Evolutionary conservation across 2,888 invertebrate genomes (phyloP).

Genomic region (Acrocyrtus sp.): DNA sequence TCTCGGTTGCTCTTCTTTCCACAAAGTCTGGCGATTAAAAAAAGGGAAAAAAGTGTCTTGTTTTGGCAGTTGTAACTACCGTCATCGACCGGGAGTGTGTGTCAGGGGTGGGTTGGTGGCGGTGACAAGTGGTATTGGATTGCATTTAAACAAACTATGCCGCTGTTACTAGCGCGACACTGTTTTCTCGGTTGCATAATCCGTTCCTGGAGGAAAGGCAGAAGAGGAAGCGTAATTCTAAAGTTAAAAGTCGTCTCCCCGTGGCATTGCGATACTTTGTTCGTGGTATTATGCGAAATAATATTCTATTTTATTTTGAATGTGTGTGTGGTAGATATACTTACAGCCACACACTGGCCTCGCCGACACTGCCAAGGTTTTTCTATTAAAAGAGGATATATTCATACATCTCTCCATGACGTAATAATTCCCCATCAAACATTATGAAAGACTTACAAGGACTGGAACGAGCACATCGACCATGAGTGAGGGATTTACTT

Average conservation of each 20-base stretch:
- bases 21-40: conserved; percentile 2
- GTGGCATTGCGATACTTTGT: too few species aligned
- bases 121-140: conserved; percentile 39
- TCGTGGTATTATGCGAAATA: too few species aligned
- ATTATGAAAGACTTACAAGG: conserved; percentile 39
- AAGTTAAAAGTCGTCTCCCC: too few species aligned
- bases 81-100: conserved; percentile 22
- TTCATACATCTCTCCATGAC: conserved; percentile 19
- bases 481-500: conserved; percentile 51
- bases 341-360: conserved; percentile 4
- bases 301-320: too few species aligned
- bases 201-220: too few species aligned
- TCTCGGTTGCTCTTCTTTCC: too few species aligned
- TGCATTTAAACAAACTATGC: conserved; percentile 18
- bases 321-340: too few species aligned
- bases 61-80: conserved; percentile 49
- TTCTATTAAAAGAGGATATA: conserved; percentile 28
- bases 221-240: too few species aligned
- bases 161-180: conserved; percentile 18
- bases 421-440: conserved; percentile 42
- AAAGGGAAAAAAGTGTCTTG: conserved; percentile 25
- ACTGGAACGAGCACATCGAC: too few species aligned
- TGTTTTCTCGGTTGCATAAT: conserved; percentile 9
- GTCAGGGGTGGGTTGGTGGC: conserved; percentile 32
- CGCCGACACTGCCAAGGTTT: too few species aligned